phyloP scores from a whole-genome alignment of 1,140 invertebrate species.

The Drosophila ananassae region DNA sequence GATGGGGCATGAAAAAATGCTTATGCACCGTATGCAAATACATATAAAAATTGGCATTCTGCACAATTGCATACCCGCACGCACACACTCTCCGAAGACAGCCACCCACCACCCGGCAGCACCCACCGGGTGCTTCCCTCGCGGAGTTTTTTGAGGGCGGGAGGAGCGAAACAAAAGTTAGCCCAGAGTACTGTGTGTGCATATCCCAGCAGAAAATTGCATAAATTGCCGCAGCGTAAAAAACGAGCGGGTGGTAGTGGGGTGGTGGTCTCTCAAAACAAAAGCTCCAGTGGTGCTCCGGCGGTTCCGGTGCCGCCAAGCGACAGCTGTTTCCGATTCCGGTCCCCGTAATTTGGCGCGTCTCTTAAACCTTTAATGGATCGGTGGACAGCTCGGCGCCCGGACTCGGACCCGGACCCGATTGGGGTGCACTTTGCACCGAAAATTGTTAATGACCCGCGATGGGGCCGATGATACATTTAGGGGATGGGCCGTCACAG shows the following conservation, averaged over 20 bases:
- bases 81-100: slow-evolving; percentile 31
- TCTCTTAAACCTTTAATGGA: slow-evolving; percentile 52
- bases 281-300: slow-evolving; percentile 42
- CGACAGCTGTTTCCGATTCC: slow-evolving; percentile 24
- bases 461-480: neutral
- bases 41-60: slow-evolving; percentile 75
- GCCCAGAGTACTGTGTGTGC: slow-evolving; percentile 33
- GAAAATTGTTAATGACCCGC: slow-evolving; percentile 43
- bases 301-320: slow-evolving; percentile 30
- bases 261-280: slow-evolving; percentile 27
- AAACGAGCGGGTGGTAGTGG: slow-evolving; percentile 3
- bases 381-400: neutral
- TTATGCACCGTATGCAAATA: slow-evolving; percentile 76
- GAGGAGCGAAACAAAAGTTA: slow-evolving; percentile 67
- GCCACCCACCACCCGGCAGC: neutral
- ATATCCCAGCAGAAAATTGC: slow-evolving; percentile 46
- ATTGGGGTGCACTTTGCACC: slow-evolving; percentile 31
- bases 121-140: neutral
- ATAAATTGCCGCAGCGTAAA: slow-evolving; percentile 60
- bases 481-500: no score
- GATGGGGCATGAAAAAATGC: slow-evolving; percentile 68
- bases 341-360: neutral
- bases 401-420: neutral
- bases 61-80: slow-evolving; percentile 66
- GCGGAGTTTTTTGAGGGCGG: neutral